These are phyloP conservation scores for Stigmatopora argus DNA, from an alignment of 2,113 vertebrate species.

Conservation along the genomic window DNA sequence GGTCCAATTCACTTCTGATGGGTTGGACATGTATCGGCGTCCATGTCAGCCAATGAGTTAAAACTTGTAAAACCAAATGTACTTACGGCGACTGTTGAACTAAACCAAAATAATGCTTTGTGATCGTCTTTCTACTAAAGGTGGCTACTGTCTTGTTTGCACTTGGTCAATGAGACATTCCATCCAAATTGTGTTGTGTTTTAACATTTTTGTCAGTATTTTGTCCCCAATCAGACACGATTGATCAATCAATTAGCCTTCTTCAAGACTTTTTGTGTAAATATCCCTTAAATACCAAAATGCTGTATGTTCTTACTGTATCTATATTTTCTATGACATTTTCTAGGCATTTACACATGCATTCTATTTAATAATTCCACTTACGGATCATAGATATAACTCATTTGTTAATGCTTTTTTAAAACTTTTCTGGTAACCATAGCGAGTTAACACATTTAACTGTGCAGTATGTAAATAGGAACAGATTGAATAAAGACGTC, in stretches of 20 bases:
- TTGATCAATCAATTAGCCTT: slow-evolving; percentile 11
- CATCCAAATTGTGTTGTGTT: neutral
- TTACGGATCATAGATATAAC: slow-evolving; percentile 59
- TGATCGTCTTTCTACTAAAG: slow-evolving; percentile 43
- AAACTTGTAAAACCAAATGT: neutral
- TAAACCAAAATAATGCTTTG: slow-evolving; percentile 68
- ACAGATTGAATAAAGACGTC: slow-evolving; percentile 34
- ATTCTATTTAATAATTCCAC: slow-evolving; percentile 71
- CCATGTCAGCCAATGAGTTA: no score
- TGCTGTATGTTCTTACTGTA: slow-evolving; percentile 92
- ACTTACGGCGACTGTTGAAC: slow-evolving; percentile 58
- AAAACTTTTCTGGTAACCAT: slow-evolving; percentile 30
- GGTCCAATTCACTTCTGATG: no score
- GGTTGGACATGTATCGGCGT: no score
- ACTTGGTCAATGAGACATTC: slow-evolving; percentile 24
- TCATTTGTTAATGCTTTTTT: slow-evolving; percentile 37
- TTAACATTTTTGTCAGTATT: neutral
- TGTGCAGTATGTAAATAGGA: slow-evolving; percentile 44
- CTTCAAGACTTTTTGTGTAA: slow-evolving; percentile 29
- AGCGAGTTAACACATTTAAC: slow-evolving; percentile 38
- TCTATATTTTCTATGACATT: slow-evolving; percentile 97
- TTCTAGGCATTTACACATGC: slow-evolving; percentile 81
- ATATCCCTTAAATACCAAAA: slow-evolving; percentile 72
- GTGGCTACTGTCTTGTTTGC: slow-evolving; percentile 38
- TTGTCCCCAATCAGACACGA: slow-evolving; percentile 8